Evolutionary conservation across 2,797 vertebrate species (phyloP).

Genomic region (Mallotus villosus): DNA sequence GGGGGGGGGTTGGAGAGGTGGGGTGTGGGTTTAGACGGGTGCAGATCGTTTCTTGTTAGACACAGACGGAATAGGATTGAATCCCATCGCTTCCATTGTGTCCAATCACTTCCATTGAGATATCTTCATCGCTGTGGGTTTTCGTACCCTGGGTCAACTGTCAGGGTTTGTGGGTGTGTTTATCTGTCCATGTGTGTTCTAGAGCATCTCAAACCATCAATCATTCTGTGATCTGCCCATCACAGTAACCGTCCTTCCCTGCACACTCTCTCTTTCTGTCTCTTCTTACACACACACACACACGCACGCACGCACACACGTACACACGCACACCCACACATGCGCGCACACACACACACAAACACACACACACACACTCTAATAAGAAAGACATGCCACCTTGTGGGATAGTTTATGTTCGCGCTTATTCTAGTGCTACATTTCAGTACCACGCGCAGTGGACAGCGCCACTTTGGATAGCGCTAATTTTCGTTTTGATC

Average conservation of each 20-base stretch:
- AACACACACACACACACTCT: not conserved
- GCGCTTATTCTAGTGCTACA: not conserved
- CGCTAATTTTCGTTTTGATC: not conserved
- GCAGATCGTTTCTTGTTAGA: not conserved
- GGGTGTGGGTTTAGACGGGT: not conserved
- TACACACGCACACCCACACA: conserved; percentile 5
- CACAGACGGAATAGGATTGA: conserved; percentile 2
- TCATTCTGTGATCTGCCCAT: not conserved
- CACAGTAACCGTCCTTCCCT: no score
- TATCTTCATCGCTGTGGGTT: no score
- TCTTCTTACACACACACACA: not conserved
- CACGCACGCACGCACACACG: conserved; percentile 4
- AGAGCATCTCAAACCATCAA: conserved; percentile 7
- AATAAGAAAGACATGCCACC: not conserved
- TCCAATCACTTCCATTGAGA: not conserved
- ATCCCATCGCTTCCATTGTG: not conserved
- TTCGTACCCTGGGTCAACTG: no score
- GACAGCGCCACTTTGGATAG: conserved; percentile 27
- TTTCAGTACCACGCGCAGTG: conserved; percentile 41
- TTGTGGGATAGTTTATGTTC: not conserved
- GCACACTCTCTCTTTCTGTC: no score
- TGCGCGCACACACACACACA: conserved; percentile 8
- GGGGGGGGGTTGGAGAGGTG: not conserved
- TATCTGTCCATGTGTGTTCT: not conserved
- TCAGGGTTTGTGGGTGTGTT: conserved; percentile 1